Evolutionary conservation across 1,140 invertebrate genomes (phyloP), one percentile per base, ranked within the genome.

Genomic region (Oppia nitens): DNA sequence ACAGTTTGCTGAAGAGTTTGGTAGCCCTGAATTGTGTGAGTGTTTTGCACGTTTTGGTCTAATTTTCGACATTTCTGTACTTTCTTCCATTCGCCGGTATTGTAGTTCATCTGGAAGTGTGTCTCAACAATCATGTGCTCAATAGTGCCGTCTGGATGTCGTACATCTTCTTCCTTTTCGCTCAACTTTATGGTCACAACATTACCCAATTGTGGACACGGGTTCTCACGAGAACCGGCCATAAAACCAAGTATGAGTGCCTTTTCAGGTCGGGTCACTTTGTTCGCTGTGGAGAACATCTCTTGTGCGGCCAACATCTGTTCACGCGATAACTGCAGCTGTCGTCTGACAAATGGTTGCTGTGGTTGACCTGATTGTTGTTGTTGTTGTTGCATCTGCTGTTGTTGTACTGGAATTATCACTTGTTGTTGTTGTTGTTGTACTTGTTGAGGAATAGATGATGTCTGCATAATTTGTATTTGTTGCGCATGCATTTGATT

Each of bases 201-300:
- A 68, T 88, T 87, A 61, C 89, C 89, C 63, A 92, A 76, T 73
- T 92, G 85, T 6, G 89, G 89, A 75, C 89, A 92, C 0, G 91
- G 90, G 74, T 95, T 94, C 66, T 91, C 89, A 76, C 88, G 80
- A 4, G 87, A 87, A 1, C 93, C 93, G 63, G 92, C 92, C 88
- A 98, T 96, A 68, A 98, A 98, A 61, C 92, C 91, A 24, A 98
- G 77, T 68, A 98, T 98, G 29, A 96, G 81, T 45, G 92, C 91
- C 69, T 97, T 97, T 66, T 97, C 92, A 2, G 91, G 90, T 64
- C 92, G 74, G 1, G 91, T 95, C 47, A 96, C 89, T 72, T 87
- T 85, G 70, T 96, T 96, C 27, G 91, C 91, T 64, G 85, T 92
- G 58, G 83, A 78, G 76, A 97, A 97, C 87, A 96, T 95, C 24